Conservation (phyloP, 2,113 vertebrate species). For the Hystrix cristata region DNA sequence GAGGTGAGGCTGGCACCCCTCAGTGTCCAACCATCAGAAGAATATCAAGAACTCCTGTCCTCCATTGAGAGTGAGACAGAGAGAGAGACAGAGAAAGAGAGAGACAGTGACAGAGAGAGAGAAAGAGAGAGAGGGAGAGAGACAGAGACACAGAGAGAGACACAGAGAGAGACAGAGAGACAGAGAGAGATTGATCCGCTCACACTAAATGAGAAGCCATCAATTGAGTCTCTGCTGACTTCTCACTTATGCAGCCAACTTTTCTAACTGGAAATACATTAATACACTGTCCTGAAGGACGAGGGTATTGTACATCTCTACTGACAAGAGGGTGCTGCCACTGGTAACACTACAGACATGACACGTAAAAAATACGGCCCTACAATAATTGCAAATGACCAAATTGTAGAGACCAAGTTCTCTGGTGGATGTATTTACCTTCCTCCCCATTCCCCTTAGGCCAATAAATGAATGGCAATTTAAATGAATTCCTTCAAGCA, state of each 20-base stretch:
- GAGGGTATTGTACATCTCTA: neutral
- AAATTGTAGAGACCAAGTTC: neutral
- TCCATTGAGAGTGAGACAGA: neutral
- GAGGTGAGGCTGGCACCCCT: neutral
- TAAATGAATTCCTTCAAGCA: constrained; percentile 16
- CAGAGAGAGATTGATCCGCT: neutral
- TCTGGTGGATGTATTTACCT: neutral
- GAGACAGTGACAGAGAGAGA: neutral
- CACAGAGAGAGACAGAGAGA: neutral
- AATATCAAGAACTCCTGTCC: neutral
- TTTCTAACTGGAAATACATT: neutral
- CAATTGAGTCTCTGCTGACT: neutral
- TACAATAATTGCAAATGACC: neutral
- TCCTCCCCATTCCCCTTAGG: neutral
- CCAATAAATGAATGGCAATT: neutral
- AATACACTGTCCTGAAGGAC: neutral
- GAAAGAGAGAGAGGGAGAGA: neutral
- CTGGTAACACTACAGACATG: neutral
- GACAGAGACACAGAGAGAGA: neutral
- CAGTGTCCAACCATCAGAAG: neutral
- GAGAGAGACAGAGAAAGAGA: neutral
- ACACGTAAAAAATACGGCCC: neutral
- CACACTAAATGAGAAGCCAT: neutral
- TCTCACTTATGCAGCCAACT: neutral
- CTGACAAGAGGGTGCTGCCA: neutral